Evolutionary conservation across 2,888 invertebrate genomes (phyloP).

Genomic region (Argyra leucocephala): DNA sequence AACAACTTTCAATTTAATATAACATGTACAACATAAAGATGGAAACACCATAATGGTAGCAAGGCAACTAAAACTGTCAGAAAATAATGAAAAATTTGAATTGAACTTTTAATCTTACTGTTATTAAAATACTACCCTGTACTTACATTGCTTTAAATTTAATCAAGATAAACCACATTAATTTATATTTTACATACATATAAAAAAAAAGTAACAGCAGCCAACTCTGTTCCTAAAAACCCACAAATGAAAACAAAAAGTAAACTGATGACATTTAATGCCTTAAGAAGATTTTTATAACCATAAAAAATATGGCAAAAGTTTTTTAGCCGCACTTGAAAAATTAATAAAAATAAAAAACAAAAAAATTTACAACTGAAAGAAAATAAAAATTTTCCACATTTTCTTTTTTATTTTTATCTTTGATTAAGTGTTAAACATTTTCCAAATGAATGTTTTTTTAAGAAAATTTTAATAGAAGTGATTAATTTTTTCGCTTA

Average conservation of each 20-base stretch:
- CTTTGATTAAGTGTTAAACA: constrained; percentile 6
- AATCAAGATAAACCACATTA: too few species aligned
- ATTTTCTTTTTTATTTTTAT: background rate
- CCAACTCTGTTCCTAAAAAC: too few species aligned
- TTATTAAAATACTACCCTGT: too few species aligned
- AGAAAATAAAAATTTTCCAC: background rate
- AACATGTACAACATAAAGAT: too few species aligned
- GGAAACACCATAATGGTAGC: too few species aligned
- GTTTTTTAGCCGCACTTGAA: background rate
- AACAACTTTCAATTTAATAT: too few species aligned
- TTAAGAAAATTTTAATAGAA: background rate
- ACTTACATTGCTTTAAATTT: too few species aligned
- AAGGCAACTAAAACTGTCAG: too few species aligned
- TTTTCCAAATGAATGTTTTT: constrained; percentile 4
- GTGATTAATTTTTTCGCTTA: constrained; percentile 1
- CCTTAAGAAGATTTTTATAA: constrained; percentile 6
- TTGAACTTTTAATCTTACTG: too few species aligned
- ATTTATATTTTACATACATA: background rate
- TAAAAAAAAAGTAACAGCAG: background rate
- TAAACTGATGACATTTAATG: background rate
- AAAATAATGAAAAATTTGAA: too few species aligned
- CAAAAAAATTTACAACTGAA: background rate
- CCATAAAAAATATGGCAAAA: background rate
- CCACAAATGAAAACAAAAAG: background rate
- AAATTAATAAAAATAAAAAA: background rate